Evolutionary conservation across 2,888 invertebrate genomes (phyloP).

Genomic region (Apamea sordens): DNA sequence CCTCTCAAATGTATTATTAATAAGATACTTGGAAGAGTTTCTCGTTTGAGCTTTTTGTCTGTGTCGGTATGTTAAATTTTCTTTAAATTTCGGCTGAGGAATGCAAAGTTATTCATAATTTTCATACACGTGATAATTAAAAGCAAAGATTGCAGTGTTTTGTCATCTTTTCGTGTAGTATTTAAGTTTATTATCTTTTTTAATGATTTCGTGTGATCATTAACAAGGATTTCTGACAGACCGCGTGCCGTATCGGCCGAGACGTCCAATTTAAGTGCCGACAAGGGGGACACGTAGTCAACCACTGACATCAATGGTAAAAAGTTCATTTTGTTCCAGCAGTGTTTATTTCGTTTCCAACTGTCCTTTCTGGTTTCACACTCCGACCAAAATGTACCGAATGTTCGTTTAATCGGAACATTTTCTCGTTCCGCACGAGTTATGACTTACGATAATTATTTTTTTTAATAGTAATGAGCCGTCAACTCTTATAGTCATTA

Average conservation of each 20-base stretch:
- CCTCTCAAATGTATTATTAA: slow-evolving; percentile 60
- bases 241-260: slow-evolving; percentile 64
- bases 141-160: slow-evolving; percentile 46
- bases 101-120: slow-evolving; percentile 56
- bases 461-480: slow-evolving; percentile 78
- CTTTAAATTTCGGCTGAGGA: slow-evolving; percentile 32
- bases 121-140: slow-evolving; percentile 47
- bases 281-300: slow-evolving; percentile 75
- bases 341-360: slow-evolving; percentile 68
- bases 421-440: slow-evolving; percentile 67
- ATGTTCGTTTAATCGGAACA: slow-evolving; percentile 65
- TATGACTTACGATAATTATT: slow-evolving; percentile 69
- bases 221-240: slow-evolving; percentile 74
- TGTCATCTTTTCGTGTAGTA: slow-evolving; percentile 42
- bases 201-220: slow-evolving; percentile 75
- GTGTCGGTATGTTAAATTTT: slow-evolving; percentile 47
- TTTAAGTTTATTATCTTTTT: slow-evolving; percentile 61
- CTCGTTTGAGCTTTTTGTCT: slow-evolving; percentile 37
- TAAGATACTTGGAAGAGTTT: slow-evolving; percentile 48
- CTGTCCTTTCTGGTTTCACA: slow-evolving; percentile 71
- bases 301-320: slow-evolving; percentile 75
- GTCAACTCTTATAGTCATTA: slow-evolving; percentile 78
- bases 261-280: slow-evolving; percentile 80
- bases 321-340: slow-evolving; percentile 73
- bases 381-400: slow-evolving; percentile 69